These are phyloP conservation scores for Lithophane semibrunnea DNA, from an alignment of 2,888 invertebrate species.

Conservation along the genomic window DNA sequence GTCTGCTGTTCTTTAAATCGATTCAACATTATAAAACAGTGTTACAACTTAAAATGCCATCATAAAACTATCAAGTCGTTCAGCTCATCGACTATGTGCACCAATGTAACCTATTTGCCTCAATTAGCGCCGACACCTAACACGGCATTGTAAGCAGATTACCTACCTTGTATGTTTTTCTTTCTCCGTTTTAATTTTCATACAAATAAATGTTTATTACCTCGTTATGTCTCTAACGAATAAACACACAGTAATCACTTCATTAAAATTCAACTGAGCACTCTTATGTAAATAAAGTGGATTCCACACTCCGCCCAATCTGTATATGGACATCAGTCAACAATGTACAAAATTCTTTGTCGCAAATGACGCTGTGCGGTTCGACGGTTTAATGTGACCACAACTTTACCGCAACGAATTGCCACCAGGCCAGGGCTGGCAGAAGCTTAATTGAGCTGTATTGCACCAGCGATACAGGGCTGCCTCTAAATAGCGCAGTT, in stretches of 20 bases:
- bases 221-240: conserved; percentile 33
- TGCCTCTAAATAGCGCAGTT: conserved; percentile 68
- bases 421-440: conserved; percentile 73
- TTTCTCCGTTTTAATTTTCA: conserved; percentile 19
- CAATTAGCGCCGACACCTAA: conserved; percentile 58
- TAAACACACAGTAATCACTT: conserved; percentile 36
- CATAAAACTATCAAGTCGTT: conserved; percentile 31
- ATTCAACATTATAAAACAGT: conserved; percentile 8
- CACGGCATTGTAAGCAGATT: conserved; percentile 57
- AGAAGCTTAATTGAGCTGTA: conserved; percentile 79
- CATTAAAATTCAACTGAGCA: conserved; percentile 57
- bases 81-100: conserved; percentile 39
- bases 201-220: conserved; percentile 12
- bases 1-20: not conserved
- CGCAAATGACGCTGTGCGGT: conserved; percentile 74
- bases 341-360: conserved; percentile 67
- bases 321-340: conserved; percentile 62
- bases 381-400: conserved; percentile 79
- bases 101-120: conserved; percentile 56
- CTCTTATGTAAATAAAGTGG: conserved; percentile 53
- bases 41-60: conserved; percentile 22
- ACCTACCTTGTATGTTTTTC: conserved; percentile 32
- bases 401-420: conserved; percentile 79
- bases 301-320: conserved; percentile 49
- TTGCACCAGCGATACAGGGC: conserved; percentile 67